Evolutionary conservation across 64 coral and sea anemone genomes (phyloP), one percentile per base, ranked within the genome.

Genomic region (Acropora tenuis): DNA sequence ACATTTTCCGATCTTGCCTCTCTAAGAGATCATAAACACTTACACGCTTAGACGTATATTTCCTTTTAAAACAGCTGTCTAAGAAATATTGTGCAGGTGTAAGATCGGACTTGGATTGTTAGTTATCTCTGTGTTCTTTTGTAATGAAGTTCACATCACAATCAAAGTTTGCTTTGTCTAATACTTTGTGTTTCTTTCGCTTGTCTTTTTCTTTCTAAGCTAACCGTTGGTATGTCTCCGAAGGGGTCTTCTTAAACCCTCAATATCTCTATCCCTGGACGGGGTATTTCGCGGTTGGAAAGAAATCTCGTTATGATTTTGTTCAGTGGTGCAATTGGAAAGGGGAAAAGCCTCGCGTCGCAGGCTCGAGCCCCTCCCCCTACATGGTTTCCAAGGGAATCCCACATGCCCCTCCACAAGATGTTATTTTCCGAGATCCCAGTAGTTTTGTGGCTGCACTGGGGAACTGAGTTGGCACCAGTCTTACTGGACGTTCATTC

Each of bases 261-360:
- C 63, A 60, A 66, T 89, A 46, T 8, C 88, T 89, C 48, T 78
- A 48, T 78, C 76, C 42, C 74, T 79, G 44, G 85, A 88, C 85
- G 85, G 85, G 47, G 85, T 88, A 49, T 88, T 75, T 75, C 85
- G 75, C 2, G 17, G 5, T 78, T 78, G 75, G 75, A 45, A 78
- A 78, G 75, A 78, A 47, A 13, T 46, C 41, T 9, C 55, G 82
- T 63, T 19, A 44, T 44, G 75, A 46, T 17, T 30, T 30, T 30
- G 30, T 30, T 30, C 30, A 30, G 30, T 30, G 30, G 30, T 30
- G 30, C 30, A 30, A 30, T 30, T 30, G 30, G 30, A 30, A 30
- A 30, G 30, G 30, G 30, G 30, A 30, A 30, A 30, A 30, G 30
- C 30, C 30, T 30, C 30, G 30, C 30, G 30, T 30, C 30, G 30